Evolutionary conservation across 1,140 invertebrate species (phyloP).

Genomic region (Mesaphorura yosii): DNA sequence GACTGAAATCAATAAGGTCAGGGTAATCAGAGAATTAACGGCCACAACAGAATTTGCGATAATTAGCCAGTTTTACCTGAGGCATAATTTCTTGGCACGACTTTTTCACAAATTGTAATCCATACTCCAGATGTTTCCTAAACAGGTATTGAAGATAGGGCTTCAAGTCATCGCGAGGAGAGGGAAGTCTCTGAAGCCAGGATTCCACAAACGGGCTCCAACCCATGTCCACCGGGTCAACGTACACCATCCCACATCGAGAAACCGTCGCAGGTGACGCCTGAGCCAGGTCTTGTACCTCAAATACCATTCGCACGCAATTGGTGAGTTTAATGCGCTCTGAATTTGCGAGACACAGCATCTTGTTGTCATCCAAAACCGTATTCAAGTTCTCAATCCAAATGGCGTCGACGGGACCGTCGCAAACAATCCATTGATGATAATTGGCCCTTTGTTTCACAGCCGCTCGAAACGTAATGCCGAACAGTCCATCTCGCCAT

Average conservation of each 20-base stretch:
- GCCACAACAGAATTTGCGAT: constrained; percentile 40
- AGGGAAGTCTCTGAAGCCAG: constrained; percentile 53
- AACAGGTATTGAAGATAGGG: constrained; percentile 50
- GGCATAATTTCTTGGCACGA: constrained; percentile 51
- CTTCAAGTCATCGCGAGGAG: constrained; percentile 44
- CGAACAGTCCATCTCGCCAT: constrained; percentile 78
- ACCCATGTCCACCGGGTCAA: constrained; percentile 65
- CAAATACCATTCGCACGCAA: constrained; percentile 34
- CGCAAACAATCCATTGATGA: constrained; percentile 72
- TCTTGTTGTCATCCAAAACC: constrained; percentile 86
- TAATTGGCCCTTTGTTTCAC: constrained; percentile 52
- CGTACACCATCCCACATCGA: constrained; percentile 74
- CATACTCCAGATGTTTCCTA: constrained; percentile 48
- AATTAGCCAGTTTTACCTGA: constrained; percentile 39
- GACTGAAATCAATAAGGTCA: constrained; percentile 47
- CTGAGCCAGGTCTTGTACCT: constrained; percentile 68
- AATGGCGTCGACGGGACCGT: constrained; percentile 84
- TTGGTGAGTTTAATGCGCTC: constrained; percentile 79
- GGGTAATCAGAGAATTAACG: constrained; percentile 50
- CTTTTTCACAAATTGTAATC: constrained; percentile 51
- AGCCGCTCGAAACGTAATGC: constrained; percentile 54
- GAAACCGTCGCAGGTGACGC: constrained; percentile 82
- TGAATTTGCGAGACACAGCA: constrained; percentile 72
- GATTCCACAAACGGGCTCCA: constrained; percentile 68
- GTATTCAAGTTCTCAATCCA: constrained; percentile 96